Conservation (phyloP, 2,888 invertebrate species). For the Tridacna crocea region DNA sequence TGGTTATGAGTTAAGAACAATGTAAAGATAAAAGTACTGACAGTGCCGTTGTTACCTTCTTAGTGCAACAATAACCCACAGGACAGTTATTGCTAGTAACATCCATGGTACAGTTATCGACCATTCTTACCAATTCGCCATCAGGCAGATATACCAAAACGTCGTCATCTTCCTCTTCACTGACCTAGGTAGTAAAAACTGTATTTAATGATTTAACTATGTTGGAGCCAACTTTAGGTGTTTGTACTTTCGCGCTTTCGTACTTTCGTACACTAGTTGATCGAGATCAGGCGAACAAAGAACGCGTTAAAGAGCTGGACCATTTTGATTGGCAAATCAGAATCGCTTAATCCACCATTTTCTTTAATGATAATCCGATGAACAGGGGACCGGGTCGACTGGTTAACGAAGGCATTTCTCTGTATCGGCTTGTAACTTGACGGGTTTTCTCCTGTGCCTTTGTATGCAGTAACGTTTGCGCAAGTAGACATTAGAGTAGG, state of each 20-base stretch:
- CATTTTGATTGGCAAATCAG: not conserved
- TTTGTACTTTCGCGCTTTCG: too few species aligned
- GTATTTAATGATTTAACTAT: not conserved
- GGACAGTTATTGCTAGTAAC: conserved; percentile 23
- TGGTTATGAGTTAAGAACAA: too few species aligned
- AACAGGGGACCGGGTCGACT: too few species aligned
- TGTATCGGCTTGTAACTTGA: too few species aligned
- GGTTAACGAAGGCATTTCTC: too few species aligned
- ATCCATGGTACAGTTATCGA: conserved; percentile 30
- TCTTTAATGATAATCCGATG: too few species aligned
- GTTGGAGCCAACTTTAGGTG: too few species aligned
- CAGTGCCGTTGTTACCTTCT: conserved; percentile 22
- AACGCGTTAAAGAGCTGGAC: not conserved
- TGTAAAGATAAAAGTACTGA: not conserved
- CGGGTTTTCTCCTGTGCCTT: too few species aligned
- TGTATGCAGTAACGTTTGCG: too few species aligned
- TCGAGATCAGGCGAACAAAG: not conserved
- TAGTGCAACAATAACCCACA: conserved; percentile 36
- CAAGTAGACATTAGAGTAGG: too few species aligned
- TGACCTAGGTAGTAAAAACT: not conserved
- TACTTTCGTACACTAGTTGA: not conserved
- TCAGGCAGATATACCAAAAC: not conserved
- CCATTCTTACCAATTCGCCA: conserved; percentile 21
- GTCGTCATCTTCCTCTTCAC: conserved; percentile 3
- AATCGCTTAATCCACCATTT: too few species aligned